A percentile compares a stretch with the other conserved stretches of the same genome.
These are phyloP conservation scores for Andrena hattorfiana DNA, from an alignment of 2,888 invertebrate species.

Conservation along the genomic window DNA sequence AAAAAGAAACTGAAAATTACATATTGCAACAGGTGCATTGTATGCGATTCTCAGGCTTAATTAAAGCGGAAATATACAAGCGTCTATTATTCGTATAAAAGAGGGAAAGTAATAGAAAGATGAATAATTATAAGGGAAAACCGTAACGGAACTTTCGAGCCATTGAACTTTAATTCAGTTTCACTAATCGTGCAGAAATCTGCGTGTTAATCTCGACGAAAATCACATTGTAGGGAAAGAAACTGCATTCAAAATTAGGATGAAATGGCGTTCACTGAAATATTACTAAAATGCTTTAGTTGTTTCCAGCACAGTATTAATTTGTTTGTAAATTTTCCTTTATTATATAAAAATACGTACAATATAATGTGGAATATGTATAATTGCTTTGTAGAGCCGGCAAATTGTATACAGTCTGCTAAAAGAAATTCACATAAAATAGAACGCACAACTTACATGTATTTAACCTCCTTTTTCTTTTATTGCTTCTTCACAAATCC, in stretches of 20 bases:
- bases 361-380: too few relatives aligned
- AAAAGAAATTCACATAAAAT: too few relatives aligned
- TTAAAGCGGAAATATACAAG: constrained; percentile 1
- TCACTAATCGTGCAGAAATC: not conserved
- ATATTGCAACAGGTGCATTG: constrained; percentile 24
- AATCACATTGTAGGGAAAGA: not conserved
- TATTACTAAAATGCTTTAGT: not conserved
- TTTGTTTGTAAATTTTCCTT: too few relatives aligned
- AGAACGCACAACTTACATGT: too few relatives aligned
- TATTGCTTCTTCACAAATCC: too few relatives aligned
- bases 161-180: not conserved
- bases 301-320: too few relatives aligned
- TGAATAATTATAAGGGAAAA: not conserved
- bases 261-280: not conserved
- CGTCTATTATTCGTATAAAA: constrained; percentile 3
- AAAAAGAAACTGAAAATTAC: constrained; percentile 2
- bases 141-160: not conserved
- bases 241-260: not conserved
- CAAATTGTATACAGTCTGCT: too few relatives aligned
- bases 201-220: not conserved
- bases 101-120: constrained; percentile 18
- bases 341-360: too few relatives aligned
- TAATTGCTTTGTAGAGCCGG: too few relatives aligned
- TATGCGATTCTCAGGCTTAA: not conserved
- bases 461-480: too few relatives aligned